A percentile compares a stretch with the other conserved stretches of the same genome.
These are phyloP conservation scores for Dorcus hopei DNA, from an alignment of 2,888 invertebrate species.

Conservation along the genomic window DNA sequence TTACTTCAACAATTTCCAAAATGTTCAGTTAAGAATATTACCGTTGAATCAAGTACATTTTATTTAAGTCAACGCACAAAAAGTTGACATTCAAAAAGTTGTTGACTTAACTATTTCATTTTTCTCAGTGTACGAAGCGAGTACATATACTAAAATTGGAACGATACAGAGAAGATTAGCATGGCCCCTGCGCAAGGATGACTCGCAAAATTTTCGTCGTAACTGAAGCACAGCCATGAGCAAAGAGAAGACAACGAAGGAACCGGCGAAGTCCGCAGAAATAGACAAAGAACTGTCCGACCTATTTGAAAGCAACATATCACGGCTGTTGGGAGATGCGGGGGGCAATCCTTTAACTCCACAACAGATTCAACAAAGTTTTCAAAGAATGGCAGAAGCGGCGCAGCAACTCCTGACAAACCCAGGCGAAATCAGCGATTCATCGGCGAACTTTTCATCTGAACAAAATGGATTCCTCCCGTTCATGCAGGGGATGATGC, in stretches of 20 bases:
- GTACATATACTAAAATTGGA: constrained; percentile 85
- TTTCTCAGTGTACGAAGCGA: no score
- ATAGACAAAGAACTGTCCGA: constrained; percentile 70
- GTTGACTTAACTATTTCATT: no score
- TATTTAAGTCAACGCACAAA: no score
- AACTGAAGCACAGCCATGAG: constrained; percentile 2
- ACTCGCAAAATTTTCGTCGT: constrained; percentile 68
- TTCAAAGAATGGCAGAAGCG: constrained; percentile 79
- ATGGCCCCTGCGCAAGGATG: constrained; percentile 91
- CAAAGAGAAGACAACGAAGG: constrained; percentile 7
- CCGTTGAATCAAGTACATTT: no score
- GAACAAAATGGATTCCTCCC: constrained; percentile 69
- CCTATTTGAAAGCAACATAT: constrained; percentile 67
- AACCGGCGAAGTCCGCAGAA: constrained; percentile 30
- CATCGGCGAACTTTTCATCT: constrained; percentile 41
- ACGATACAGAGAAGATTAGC: constrained; percentile 92
- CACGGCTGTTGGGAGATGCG: constrained; percentile 48
- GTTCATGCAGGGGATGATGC: constrained; percentile 90
- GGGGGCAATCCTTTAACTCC: constrained; percentile 57
- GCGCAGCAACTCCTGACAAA: constrained; percentile 63
- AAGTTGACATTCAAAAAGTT: no score
- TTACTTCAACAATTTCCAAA: no score
- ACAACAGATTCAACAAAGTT: constrained; percentile 66
- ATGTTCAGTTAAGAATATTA: no score
- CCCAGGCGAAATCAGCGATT: constrained; percentile 40